phyloP scores from a whole-genome alignment of 2,797 vertebrate genomes.

The Distichodus sexfasciatus region DNA sequence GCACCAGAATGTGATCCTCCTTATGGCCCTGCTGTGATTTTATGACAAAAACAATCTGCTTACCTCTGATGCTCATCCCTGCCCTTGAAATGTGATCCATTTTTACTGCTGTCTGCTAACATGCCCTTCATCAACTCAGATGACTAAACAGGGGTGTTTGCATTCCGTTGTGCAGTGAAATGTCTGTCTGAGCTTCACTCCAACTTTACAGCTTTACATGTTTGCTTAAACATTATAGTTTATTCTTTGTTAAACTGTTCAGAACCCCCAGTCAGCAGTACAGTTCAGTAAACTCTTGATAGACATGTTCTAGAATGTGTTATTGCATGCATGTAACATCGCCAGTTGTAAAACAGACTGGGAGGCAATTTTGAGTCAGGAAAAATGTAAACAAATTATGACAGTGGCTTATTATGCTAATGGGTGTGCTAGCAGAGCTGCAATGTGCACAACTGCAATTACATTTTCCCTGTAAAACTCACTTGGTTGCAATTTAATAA shows the following conservation, averaged over 20 bases:
- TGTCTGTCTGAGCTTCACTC: neutral
- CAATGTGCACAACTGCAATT: slow-evolving; percentile 35
- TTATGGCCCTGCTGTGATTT: neutral
- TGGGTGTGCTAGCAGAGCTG: slow-evolving; percentile 42
- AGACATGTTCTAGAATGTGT: neutral
- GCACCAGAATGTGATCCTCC: neutral
- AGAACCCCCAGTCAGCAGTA: neutral
- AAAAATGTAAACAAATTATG: slow-evolving; percentile 18
- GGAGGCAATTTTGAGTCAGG: neutral
- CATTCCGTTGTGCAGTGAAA: neutral
- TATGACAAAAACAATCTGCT: neutral
- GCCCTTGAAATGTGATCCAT: neutral
- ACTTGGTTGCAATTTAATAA: slow-evolving; percentile 27
- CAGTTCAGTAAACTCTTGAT: neutral
- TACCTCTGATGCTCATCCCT: neutral
- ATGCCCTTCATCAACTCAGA: neutral
- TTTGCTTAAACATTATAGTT: neutral
- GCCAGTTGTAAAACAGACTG: neutral
- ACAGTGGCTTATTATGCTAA: slow-evolving; percentile 38
- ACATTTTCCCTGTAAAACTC: slow-evolving; percentile 30
- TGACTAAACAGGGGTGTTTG: neutral
- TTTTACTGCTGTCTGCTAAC: neutral
- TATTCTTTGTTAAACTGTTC: neutral
- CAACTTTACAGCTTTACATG: neutral
- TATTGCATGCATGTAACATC: neutral